Percentiles rank a stretch among this genome's conserved stretches.
Evolutionary conservation across 2,888 invertebrate genomes (phyloP).

Genomic region (Troglohyphantes excavatus): DNA sequence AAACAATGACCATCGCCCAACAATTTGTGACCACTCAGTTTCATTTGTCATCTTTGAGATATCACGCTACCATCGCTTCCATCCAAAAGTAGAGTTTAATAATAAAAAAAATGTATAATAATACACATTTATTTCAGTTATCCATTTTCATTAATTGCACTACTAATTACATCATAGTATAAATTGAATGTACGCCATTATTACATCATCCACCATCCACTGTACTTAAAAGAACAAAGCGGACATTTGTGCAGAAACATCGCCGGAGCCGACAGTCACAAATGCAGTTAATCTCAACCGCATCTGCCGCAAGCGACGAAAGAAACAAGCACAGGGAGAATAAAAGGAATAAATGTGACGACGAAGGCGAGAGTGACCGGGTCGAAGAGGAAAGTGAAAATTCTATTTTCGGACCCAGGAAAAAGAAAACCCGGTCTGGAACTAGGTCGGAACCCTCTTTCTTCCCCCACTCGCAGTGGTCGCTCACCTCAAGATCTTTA

Average conservation of each 20-base stretch:
- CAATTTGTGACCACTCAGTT: too few relatives aligned
- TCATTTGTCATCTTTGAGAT: too few relatives aligned
- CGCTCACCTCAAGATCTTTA: slow-evolving; percentile 48
- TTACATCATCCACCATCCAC: too few relatives aligned
- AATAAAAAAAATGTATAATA: too few relatives aligned
- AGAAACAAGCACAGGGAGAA: slow-evolving; percentile 19
- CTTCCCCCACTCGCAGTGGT: slow-evolving; percentile 39
- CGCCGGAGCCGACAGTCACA: not conserved
- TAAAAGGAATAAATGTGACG: slow-evolving; percentile 2
- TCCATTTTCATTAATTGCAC: too few relatives aligned
- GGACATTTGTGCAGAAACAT: not conserved
- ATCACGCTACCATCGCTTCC: too few relatives aligned
- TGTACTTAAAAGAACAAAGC: too few relatives aligned
- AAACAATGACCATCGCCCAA: too few relatives aligned
- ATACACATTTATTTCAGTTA: too few relatives aligned
- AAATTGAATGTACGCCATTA: too few relatives aligned
- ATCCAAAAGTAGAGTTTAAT: too few relatives aligned
- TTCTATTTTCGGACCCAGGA: slow-evolving; percentile 46
- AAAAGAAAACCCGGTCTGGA: slow-evolving; percentile 34
- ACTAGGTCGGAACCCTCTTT: slow-evolving; percentile 49
- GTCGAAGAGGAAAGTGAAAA: slow-evolving; percentile 72
- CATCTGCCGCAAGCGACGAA: slow-evolving; percentile 22
- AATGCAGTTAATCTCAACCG: slow-evolving; percentile 7
- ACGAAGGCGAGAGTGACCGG: slow-evolving; percentile 63
- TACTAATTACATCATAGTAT: too few relatives aligned